phyloP scores from a whole-genome alignment of 2,888 invertebrate genomes.

The Pachymerium ferrugineum region DNA sequence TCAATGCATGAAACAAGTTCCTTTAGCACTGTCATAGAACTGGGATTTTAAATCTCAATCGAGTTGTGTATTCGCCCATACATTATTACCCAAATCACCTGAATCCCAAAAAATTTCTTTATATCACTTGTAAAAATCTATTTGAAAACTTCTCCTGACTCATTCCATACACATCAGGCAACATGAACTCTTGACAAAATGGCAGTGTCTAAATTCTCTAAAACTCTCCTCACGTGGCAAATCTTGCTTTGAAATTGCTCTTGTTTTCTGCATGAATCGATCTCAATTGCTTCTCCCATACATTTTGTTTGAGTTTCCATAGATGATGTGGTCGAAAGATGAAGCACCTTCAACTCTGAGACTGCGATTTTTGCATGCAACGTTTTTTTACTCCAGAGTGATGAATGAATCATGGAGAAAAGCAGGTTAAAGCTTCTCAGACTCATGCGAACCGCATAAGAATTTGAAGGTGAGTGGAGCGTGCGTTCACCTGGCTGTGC shows the following conservation, averaged over 20 bases:
- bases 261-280: slow-evolving; percentile 8
- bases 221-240: not conserved
- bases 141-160: too few relatives aligned
- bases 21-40: too few relatives aligned
- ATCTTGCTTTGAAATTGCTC: not conserved
- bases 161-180: too few relatives aligned
- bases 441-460: not conserved
- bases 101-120: too few relatives aligned
- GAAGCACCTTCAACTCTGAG: too few relatives aligned
- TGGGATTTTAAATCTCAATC: too few relatives aligned
- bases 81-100: too few relatives aligned
- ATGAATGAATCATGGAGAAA: slow-evolving; percentile 3
- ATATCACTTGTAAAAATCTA: too few relatives aligned
- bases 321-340: not conserved
- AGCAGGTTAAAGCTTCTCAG: too few relatives aligned
- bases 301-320: not conserved
- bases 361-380: slow-evolving; percentile 2
- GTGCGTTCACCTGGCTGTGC: not conserved
- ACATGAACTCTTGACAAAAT: too few relatives aligned
- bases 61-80: too few relatives aligned
- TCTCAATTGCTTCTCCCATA: not conserved
- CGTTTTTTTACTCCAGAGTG: not conserved
- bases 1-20: too few relatives aligned
- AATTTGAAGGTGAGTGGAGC: not conserved
- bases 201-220: not conserved